phyloP scores from a whole-genome alignment of 2,888 invertebrate genomes.

The Elmis aenea region DNA sequence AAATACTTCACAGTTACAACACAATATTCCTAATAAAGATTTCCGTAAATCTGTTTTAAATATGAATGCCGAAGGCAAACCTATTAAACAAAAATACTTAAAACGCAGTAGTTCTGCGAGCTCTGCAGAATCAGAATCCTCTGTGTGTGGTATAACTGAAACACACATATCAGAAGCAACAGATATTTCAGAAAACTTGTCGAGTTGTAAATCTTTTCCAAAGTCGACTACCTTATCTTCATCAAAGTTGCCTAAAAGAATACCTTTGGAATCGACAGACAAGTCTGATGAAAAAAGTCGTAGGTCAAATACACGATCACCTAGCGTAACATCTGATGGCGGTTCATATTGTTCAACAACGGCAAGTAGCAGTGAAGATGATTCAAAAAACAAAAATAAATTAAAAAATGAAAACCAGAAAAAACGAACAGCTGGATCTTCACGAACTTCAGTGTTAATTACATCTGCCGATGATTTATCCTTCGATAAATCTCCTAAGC shows the following conservation, averaged over 20 bases:
- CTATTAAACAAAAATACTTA: conserved; percentile 39
- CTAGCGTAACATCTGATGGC: conserved; percentile 43
- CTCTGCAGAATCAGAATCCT: conserved; percentile 45
- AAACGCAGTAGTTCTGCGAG: conserved; percentile 48
- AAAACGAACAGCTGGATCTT: conserved; percentile 39
- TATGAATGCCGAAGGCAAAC: conserved; percentile 50
- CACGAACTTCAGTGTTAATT: conserved; percentile 50
- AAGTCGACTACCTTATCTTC: conserved; percentile 23
- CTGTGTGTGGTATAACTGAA: conserved; percentile 31
- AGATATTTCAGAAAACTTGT: conserved; percentile 40
- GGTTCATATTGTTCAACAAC: conserved; percentile 33
- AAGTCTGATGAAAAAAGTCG: conserved; percentile 23
- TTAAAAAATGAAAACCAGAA: conserved; percentile 25
- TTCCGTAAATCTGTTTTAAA: conserved; percentile 70
- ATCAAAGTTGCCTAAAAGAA: conserved; percentile 38
- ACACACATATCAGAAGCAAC: conserved; percentile 49
- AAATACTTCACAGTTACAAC: conserved; percentile 29
- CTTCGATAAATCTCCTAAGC: conserved; percentile 48
- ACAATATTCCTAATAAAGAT: conserved; percentile 61
- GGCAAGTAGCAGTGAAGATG: conserved; percentile 42
- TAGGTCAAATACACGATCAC: conserved; percentile 37
- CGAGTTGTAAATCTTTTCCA: conserved; percentile 37
- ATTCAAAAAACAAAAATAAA: conserved; percentile 31
- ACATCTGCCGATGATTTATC: conserved; percentile 56
- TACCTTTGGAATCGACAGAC: conserved; percentile 21